Base-by-base conservation (phyloP, 2,888 invertebrate genomes). In the Trichogramma evanescens region DNA sequence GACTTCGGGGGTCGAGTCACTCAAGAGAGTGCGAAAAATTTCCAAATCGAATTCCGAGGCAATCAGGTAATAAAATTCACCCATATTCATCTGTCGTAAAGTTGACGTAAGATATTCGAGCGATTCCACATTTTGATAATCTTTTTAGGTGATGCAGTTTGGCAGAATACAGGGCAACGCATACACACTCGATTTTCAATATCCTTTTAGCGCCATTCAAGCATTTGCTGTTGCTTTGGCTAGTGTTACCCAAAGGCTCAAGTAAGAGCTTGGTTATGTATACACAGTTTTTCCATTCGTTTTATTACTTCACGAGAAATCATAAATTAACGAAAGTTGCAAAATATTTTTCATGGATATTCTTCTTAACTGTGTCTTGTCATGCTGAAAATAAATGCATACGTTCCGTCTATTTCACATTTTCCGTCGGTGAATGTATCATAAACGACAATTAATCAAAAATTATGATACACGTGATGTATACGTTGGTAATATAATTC, bases 1-100 rank as follows among this genome's bases (percentile, higher is more conserved):
- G 99, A 99, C 81, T 99, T 99, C 81, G 98, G 98, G 4, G 99
- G 99, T 8, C 83, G 99, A 67, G 99, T 99, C 62, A 99, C 98
- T 4, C 98, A 98, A 80, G 98, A 99, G 79, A 97, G 96, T 50
- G 98, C 98, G 10, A 99, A 99, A 80, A 99, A 99, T 81, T 99
- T 99, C 79, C 98, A 99, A 82, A 97, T 99, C 61, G 97, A 97
- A 79, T 95, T 93, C 77, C 86, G 92, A 69, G 95, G 93, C 66
- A 94, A 94, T 80, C 96, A 97, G 88, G 96, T 95, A 70, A 72
- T 38, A 26, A 10, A 50, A 44, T 8, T 9, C 5, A 51, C 38
- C n/a, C 5, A 48, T n/a, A 8, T 8, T 39, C 2, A 26, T 26
- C 3, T 26, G 26, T 26, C 26, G 26, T 26, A 26, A 26, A 26